phyloP scores from a whole-genome alignment of 1,140 invertebrate species.

The Goniozus legneri region DNA sequence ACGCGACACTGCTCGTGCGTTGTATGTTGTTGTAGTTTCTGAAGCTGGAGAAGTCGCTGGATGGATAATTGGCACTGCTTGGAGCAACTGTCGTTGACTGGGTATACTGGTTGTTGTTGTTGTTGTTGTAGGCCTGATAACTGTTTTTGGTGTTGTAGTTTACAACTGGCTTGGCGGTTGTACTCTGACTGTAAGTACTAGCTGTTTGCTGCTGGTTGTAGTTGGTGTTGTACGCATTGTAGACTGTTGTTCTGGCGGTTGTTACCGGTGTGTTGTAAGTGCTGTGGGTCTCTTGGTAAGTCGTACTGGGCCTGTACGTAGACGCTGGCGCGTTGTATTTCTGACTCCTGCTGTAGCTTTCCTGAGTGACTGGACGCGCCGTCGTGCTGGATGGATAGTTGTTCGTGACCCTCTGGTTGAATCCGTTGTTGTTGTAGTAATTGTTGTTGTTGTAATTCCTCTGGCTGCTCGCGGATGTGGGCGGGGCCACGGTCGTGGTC shows the following conservation, averaged over 20 bases:
- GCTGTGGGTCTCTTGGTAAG: slow-evolving; percentile 36
- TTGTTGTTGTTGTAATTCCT: slow-evolving; percentile 27
- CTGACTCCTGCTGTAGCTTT: slow-evolving; percentile 34
- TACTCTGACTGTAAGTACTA: slow-evolving; percentile 17
- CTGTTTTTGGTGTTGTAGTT: slow-evolving; percentile 20
- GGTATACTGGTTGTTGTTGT: slow-evolving; percentile 25
- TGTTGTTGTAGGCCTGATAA: slow-evolving; percentile 24
- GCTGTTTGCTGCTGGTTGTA: slow-evolving; percentile 30
- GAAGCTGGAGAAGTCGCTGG: slow-evolving; percentile 35
- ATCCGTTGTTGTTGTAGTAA: slow-evolving; percentile 25
- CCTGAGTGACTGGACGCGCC: slow-evolving; percentile 29
- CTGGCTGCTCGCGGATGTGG: slow-evolving; percentile 24
- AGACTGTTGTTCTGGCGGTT: slow-evolving; percentile 8
- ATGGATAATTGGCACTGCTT: slow-evolving; percentile 39
- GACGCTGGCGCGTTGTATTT: slow-evolving; percentile 25
- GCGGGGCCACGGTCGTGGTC: slow-evolving; percentile 22
- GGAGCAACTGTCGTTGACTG: slow-evolving; percentile 38
- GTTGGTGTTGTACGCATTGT: slow-evolving; percentile 28
- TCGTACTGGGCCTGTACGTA: slow-evolving; percentile 35
- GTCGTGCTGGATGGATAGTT: slow-evolving; percentile 32
- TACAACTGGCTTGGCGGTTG: slow-evolving; percentile 22
- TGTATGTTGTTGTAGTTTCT: slow-evolving; percentile 45
- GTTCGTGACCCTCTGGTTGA: slow-evolving; percentile 28
- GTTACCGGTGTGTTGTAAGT: slow-evolving; percentile 23
- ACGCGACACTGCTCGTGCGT: slow-evolving; percentile 32